Percentiles rank a stretch among this genome's conserved stretches.
Evolutionary conservation across 2,888 invertebrate genomes (phyloP).

Genomic region (Chironomus riparius): DNA sequence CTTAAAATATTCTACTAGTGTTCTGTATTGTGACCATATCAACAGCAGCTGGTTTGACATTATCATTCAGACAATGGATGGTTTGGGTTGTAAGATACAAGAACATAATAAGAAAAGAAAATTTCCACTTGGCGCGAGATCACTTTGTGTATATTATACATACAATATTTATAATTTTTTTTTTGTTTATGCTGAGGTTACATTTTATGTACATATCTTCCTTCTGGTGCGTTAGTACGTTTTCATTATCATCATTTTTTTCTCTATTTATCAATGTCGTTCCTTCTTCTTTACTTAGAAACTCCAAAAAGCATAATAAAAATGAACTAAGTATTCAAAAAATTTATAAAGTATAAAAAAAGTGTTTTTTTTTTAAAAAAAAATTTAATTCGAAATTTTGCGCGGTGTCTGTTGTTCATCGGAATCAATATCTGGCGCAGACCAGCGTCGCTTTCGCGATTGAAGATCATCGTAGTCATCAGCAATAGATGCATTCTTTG

Average conservation of each 20-base stretch:
- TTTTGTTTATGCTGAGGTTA: conserved; percentile 20
- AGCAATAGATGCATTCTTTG: neutral
- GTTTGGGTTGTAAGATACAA: too few species aligned
- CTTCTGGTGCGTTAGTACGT: conserved; percentile 19
- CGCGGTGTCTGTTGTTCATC: conserved; percentile 5
- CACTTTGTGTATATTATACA: conserved; percentile 1
- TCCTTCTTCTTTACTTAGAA: too few species aligned
- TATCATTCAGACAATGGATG: too few species aligned
- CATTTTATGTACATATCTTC: neutral
- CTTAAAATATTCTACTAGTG: too few species aligned
- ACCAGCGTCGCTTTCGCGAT: conserved; percentile 24
- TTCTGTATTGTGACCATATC: too few species aligned
- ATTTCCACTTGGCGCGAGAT: conserved; percentile 17
- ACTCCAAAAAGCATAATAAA: neutral
- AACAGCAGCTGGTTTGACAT: too few species aligned
- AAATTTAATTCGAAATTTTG: neutral
- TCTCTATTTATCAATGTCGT: too few species aligned
- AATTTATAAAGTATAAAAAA: neutral
- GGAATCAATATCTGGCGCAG: conserved; percentile 16
- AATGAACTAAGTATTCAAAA: neutral
- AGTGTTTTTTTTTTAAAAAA: neutral
- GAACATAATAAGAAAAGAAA: too few species aligned
- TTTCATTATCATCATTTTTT: neutral
- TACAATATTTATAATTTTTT: neutral
- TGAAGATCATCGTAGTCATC: conserved; percentile 13